Conservation (phyloP, 2,797 vertebrate species). For the Lepus townsendii region DNA sequence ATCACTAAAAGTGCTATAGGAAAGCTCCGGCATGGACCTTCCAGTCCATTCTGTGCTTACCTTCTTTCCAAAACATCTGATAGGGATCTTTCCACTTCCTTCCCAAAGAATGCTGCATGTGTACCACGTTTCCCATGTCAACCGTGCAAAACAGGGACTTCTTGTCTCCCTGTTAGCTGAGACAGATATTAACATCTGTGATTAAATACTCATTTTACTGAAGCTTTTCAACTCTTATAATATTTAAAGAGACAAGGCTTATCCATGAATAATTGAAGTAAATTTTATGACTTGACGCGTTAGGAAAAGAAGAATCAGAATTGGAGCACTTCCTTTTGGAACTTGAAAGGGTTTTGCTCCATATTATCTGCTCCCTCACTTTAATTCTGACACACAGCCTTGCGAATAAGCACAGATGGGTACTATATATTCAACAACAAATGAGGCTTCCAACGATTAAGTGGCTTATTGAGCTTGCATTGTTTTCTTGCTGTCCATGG, state of each 20-base stretch:
- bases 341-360: neutral
- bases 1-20: constrained; percentile 71
- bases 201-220: neutral
- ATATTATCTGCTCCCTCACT: neutral
- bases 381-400: neutral
- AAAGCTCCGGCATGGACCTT: constrained; percentile 53
- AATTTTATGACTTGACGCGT: constrained; percentile 1
- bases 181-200: constrained; percentile 29
- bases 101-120: constrained; percentile 61
- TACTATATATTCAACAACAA: neutral
- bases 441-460: neutral
- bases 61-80: constrained; percentile 71
- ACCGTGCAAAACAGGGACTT: constrained; percentile 39
- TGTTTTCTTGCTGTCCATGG: neutral
- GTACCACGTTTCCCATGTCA: constrained; percentile 62
- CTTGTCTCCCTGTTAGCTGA: neutral
- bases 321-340: neutral
- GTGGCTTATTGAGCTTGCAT: neutral
- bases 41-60: neutral
- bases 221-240: constrained; percentile 5
- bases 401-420: neutral
- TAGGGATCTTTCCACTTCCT: constrained; percentile 56
- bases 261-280: constrained; percentile 30
- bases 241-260: constrained; percentile 32
- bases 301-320: constrained; percentile 26